phyloP scores from a whole-genome alignment of 2,113 vertebrate genomes.

The Tachycineta bicolor region DNA sequence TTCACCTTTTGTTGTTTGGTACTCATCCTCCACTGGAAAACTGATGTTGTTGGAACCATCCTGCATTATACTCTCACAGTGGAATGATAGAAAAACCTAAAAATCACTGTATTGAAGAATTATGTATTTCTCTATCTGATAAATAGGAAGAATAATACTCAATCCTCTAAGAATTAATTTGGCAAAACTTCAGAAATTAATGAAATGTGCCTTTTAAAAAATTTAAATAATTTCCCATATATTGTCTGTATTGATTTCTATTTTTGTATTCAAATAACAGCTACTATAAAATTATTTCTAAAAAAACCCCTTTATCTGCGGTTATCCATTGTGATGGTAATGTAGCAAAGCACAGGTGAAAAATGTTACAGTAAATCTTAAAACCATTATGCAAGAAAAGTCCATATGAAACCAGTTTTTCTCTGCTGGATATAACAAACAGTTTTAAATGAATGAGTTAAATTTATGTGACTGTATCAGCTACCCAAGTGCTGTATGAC shows the following conservation, averaged over 20 bases:
- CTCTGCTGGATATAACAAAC: not conserved
- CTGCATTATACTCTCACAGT: not conserved
- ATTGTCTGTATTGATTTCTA: not conserved
- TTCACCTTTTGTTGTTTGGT: not conserved
- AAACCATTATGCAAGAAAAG: not conserved
- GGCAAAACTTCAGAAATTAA: not conserved
- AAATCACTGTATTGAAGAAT: not conserved
- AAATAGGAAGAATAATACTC: not conserved
- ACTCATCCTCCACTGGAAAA: not conserved
- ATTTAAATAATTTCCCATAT: not conserved
- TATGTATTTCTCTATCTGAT: not conserved
- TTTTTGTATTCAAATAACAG: not conserved
- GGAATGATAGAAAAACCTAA: not conserved
- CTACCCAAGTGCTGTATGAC: not conserved
- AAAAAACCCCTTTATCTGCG: rapidly evolving
- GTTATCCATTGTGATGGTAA: not conserved
- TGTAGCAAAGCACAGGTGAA: not conserved
- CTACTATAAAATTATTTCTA: not conserved
- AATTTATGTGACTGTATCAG: not conserved
- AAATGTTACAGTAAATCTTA: not conserved
- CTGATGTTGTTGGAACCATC: not conserved
- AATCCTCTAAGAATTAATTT: not conserved
- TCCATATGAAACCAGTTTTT: not conserved
- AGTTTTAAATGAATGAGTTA: not conserved
- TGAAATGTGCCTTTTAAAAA: not conserved